phyloP scores from a whole-genome alignment of 2,888 invertebrate species.

The Aproaerema taeniolella region DNA sequence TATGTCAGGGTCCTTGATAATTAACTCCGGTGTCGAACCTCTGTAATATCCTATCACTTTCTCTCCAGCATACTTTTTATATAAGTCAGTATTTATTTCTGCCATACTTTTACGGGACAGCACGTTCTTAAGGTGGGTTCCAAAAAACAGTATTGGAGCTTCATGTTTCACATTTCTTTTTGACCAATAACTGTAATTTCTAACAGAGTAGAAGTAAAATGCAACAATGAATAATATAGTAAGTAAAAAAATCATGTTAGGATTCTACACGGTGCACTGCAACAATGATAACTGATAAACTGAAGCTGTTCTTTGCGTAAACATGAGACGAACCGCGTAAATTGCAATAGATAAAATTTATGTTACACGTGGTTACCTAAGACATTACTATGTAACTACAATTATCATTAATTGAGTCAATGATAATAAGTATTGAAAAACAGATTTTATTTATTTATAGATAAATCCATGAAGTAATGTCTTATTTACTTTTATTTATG shows the following conservation, averaged over 20 bases:
- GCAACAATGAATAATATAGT: conserved; percentile 23
- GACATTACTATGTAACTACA: too few relatives aligned
- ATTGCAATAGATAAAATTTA: too few relatives aligned
- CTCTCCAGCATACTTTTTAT: conserved; percentile 27
- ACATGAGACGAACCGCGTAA: too few relatives aligned
- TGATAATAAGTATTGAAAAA: too few relatives aligned
- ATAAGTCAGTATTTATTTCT: conserved; percentile 22
- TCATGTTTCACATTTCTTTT: conserved; percentile 25
- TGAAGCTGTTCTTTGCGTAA: too few relatives aligned
- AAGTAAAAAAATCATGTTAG: conserved; percentile 13
- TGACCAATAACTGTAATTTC: conserved; percentile 26
- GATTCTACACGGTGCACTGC: too few relatives aligned
- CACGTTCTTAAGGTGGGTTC: conserved; percentile 22
- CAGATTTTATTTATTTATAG: too few relatives aligned
- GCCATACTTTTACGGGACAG: conserved; percentile 21
- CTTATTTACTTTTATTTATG: too few relatives aligned
- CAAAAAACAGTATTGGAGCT: conserved; percentile 26
- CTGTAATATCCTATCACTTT: conserved; percentile 31
- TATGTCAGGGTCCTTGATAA: conserved; percentile 30
- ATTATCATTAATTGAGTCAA: too few relatives aligned
- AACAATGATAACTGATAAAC: too few relatives aligned
- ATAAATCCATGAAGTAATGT: too few relatives aligned
- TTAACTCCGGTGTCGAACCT: conserved; percentile 23
- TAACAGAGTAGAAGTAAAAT: conserved; percentile 20
- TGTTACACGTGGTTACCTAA: too few relatives aligned